Evolutionary conservation across 2,797 vertebrate genomes (phyloP), one percentile per base, ranked within the genome.

Genomic region (Notoglanidium macrostoma): DNA sequence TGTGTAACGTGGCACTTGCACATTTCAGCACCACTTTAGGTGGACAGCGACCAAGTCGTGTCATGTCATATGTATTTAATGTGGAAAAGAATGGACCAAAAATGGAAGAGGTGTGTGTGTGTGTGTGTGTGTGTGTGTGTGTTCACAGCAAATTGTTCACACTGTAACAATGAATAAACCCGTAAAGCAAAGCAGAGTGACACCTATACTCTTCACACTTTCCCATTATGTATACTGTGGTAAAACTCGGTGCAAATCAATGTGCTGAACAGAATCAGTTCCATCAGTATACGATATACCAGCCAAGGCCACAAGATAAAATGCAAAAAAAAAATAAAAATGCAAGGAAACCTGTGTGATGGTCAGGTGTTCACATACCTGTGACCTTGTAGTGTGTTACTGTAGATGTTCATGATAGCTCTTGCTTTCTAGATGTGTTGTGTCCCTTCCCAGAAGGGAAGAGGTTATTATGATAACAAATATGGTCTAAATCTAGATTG

Each of bases 11-110:
- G 2, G 35, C 4, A 29, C 10, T 26, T 54, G 0, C 77, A 35
- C 23, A 23, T 51, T 88, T 85, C 83, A 88, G 83, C 76, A 80
- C 87, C 68, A 44, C 29, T 12, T 23, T 3, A 29, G 3, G 15
- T 81, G 83, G 77, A 85, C 83, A 85, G 83, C 54, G 67, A 55
- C 77, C 55, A 29, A 6, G 12, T 59, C 55, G 5, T 23, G 8
- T 14, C 5, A 26, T 44, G 15, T 59, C 15, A 9, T n/a, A 44
- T 32, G 44, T 7, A 11, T 32, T 15, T 21, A 21, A 19, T 2
- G 10, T 49, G 14, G 8, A 82, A 3, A 2, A 65, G 7, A 14
- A 49, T n/a, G 44, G 40, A 29, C 55, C 21, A 80, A 80, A 23
- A n/a, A 57, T 57, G 17, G 15, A 55, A 77, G 19, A 0, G 11